Conservation (phyloP, 2,888 invertebrate genomes). For the Idaea dimidiata region DNA sequence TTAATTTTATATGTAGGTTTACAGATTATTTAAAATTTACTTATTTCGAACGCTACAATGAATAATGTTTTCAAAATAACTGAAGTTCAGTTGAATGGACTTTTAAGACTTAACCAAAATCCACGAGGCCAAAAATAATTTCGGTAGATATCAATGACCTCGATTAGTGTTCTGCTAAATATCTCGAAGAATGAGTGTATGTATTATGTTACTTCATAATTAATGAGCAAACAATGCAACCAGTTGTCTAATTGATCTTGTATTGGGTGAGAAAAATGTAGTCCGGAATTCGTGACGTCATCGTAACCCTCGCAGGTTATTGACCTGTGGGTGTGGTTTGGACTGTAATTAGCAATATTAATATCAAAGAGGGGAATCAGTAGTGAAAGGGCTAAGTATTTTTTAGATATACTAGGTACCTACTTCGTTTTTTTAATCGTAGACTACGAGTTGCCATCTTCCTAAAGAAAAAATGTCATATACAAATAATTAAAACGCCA, state of each 20-base stretch:
- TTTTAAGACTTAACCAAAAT: constrained; percentile 28
- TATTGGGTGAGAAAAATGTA: constrained; percentile 60
- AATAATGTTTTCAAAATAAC: constrained; percentile 1
- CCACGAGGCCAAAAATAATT: constrained; percentile 39
- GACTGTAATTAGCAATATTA: constrained; percentile 34
- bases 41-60: background rate
- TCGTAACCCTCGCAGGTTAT: constrained; percentile 46
- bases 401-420: too few relatives aligned
- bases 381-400: constrained; percentile 27
- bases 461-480: too few relatives aligned
- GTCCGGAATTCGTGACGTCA: constrained; percentile 52
- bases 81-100: constrained; percentile 17
- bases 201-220: constrained; percentile 34
- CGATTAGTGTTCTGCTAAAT: constrained; percentile 34
- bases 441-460: too few relatives aligned
- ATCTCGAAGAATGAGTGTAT: constrained; percentile 36
- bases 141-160: constrained; percentile 50
- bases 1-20: too few relatives aligned
- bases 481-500: too few relatives aligned
- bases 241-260: constrained; percentile 55
- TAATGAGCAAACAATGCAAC: constrained; percentile 50
- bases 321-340: constrained; percentile 38
- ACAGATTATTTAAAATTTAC: background rate
- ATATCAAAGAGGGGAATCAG: constrained; percentile 29
- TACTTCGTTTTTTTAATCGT: too few relatives aligned